A percentile compares a stretch with the other conserved stretches of the same genome.
These are phyloP conservation scores for Pseudocheirus occidentalis DNA, from an alignment of 2,797 vertebrate genomes.

Conservation along the genomic window DNA sequence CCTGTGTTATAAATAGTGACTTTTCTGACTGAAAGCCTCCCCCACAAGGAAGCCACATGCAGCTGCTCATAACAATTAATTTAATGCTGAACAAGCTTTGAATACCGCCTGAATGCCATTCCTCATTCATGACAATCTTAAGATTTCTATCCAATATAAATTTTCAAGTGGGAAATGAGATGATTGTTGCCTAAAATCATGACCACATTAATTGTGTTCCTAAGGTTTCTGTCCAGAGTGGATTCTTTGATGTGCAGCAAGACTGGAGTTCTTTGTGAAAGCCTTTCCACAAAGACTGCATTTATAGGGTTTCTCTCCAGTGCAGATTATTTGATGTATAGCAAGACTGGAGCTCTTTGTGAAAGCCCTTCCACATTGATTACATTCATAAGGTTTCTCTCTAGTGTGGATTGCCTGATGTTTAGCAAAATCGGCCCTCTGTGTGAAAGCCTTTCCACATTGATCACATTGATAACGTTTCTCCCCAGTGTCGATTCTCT, in stretches of 20 bases:
- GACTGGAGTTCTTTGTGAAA: not conserved
- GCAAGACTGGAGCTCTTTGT: not conserved
- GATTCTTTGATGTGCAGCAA: not conserved
- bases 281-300: not conserved
- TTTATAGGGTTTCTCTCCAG: not conserved
- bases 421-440: not conserved
- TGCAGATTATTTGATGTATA: not conserved
- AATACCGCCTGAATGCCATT: not conserved
- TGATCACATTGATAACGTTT: not conserved
- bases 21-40: not conserved
- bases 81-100: not conserved
- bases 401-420: not conserved
- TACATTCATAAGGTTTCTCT: not conserved
- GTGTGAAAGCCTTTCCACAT: not conserved
- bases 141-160: not conserved
- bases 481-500: not conserved
- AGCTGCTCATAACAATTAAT: not conserved
- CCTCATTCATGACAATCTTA: not conserved
- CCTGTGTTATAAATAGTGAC: not conserved
- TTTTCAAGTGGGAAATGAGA: not conserved
- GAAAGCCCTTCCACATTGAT: not conserved
- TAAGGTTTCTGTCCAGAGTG: not conserved
- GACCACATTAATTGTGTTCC: not conserved
- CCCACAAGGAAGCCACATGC: not conserved
- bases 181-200: not conserved